These are phyloP conservation scores for Prorops nasuta DNA, from an alignment of 1,140 invertebrate species.

Conservation along the genomic window DNA sequence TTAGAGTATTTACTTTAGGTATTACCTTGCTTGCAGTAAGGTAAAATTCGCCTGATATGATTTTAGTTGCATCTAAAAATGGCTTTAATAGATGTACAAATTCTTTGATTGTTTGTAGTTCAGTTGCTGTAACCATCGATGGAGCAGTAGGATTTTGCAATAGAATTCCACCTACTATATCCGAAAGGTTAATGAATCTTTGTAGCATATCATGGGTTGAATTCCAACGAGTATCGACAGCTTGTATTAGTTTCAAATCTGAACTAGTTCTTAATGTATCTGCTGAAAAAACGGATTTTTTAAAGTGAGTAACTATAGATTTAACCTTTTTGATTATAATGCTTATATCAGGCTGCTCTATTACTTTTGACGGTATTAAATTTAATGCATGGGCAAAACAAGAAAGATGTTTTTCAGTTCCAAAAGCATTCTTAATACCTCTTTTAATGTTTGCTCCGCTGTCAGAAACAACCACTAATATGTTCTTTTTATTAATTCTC, in stretches of 20 bases:
- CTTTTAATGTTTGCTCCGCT: background rate
- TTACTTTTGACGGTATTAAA: background rate
- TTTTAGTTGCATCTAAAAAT: too few relatives aligned
- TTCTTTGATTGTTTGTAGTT: too few relatives aligned
- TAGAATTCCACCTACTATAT: background rate
- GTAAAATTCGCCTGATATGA: too few relatives aligned
- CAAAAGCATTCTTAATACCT: background rate
- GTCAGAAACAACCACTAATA: background rate
- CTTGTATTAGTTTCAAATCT: background rate
- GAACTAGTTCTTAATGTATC: background rate
- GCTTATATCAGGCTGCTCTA: background rate
- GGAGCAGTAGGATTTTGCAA: background rate
- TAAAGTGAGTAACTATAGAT: background rate
- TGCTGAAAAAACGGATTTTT: background rate
- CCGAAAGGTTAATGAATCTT: background rate
- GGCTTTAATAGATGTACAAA: too few relatives aligned
- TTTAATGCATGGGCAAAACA: background rate
- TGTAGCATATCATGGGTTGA: background rate
- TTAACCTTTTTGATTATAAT: background rate
- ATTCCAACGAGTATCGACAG: background rate
- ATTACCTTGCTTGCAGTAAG: too few relatives aligned
- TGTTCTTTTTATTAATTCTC: background rate
- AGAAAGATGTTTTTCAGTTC: background rate
- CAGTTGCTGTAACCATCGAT: background rate
- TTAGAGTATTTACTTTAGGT: too few relatives aligned